These are phyloP conservation scores for Papilio polytes DNA, from an alignment of 1,140 invertebrate genomes.

Conservation along the genomic window DNA sequence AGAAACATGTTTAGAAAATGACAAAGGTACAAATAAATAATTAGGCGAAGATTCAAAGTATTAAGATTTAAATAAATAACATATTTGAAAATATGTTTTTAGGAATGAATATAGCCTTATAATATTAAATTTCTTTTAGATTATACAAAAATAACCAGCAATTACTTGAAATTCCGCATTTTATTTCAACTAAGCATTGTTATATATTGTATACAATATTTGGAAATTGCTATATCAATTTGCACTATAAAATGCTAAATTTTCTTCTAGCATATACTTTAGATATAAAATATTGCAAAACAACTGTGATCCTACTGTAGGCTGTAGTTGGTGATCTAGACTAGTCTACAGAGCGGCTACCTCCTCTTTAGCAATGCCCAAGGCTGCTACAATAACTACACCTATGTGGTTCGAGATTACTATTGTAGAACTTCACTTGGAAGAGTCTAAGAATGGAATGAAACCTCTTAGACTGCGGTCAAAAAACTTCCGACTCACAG, in stretches of 20 bases:
- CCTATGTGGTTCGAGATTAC: background rate
- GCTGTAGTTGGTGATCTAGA: too few relatives aligned
- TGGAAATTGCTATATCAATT: background rate
- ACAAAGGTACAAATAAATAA: background rate
- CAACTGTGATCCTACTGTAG: background rate
- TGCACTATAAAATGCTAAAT: slow-evolving; percentile 12
- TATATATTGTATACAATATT: slow-evolving; percentile 2
- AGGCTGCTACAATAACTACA: background rate
- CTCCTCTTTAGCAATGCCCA: too few relatives aligned
- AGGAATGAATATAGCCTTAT: slow-evolving; percentile 33
- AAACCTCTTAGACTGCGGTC: background rate
- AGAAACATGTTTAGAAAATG: background rate
- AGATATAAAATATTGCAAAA: slow-evolving; percentile 33
- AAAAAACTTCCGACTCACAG: too few relatives aligned
- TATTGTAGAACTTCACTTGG: background rate
- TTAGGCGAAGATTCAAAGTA: background rate
- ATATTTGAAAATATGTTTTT: background rate
- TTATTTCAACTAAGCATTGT: background rate
- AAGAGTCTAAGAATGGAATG: background rate
- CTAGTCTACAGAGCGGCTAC: too few relatives aligned
- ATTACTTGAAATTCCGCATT: background rate
- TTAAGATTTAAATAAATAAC: slow-evolving; percentile 5
- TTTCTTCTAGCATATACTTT: slow-evolving; percentile 16
- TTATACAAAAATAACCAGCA: background rate
- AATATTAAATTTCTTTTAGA: background rate